Evolutionary conservation across 23 tunicate species (phyloP).

Genomic region (Ascidia mentula): DNA sequence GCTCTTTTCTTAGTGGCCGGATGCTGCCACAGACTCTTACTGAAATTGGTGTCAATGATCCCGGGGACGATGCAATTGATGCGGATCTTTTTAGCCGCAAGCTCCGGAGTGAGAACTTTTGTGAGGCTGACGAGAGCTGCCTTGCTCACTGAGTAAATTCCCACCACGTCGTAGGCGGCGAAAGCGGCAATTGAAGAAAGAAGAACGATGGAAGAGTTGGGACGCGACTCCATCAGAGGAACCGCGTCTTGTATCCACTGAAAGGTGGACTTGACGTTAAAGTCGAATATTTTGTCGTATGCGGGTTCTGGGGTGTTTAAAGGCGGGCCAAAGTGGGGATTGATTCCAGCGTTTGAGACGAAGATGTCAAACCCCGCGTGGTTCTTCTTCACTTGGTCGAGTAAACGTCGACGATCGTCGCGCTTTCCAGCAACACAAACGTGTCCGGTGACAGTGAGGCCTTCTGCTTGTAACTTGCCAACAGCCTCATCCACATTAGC

Average conservation of each 20-base stretch:
- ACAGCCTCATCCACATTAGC: constrained; percentile 61
- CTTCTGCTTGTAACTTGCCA: constrained; percentile 25
- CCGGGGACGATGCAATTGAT: constrained; percentile 64
- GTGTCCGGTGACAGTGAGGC: constrained; percentile 46
- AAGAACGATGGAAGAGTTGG: constrained; percentile 25
- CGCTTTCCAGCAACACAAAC: constrained; percentile 59
- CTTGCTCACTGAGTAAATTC: constrained; percentile 66
- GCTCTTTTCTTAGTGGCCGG: constrained; percentile 4
- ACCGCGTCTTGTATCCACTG: constrained; percentile 48
- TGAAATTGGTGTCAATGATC: constrained; percentile 58
- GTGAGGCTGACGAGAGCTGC: constrained; percentile 58
- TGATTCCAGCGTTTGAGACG: constrained; percentile 70
- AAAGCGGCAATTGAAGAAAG: constrained; percentile 62
- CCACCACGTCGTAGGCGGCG: constrained; percentile 33
- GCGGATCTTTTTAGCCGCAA: constrained; percentile 42
- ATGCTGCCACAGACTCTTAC: constrained; percentile 28
- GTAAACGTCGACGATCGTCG: constrained; percentile 26
- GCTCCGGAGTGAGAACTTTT: constrained; percentile 51
- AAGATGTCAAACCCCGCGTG: constrained; percentile 49
- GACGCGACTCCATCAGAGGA: constrained; percentile 30
- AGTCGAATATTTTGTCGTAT: constrained; percentile 66
- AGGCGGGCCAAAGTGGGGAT: constrained; percentile 67
- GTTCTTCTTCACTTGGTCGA: constrained; percentile 23
- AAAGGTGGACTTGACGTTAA: constrained; percentile 67
- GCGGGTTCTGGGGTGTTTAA: constrained; percentile 63